These are phyloP conservation scores for Nyctibius grandis DNA, from an alignment of 2,797 vertebrate species.

Conservation along the genomic window DNA sequence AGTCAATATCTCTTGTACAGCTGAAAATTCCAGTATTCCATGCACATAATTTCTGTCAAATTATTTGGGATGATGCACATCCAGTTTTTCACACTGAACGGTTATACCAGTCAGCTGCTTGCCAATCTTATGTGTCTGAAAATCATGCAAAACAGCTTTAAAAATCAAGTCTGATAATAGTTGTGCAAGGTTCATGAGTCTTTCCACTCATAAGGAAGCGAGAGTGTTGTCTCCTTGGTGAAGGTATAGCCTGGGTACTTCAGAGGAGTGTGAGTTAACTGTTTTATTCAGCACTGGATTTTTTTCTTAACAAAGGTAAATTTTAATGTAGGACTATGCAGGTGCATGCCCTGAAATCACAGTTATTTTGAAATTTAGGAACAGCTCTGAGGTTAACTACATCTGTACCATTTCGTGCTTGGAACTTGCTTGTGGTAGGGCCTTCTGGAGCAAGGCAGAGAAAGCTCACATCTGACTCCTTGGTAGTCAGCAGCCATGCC, in stretches of 20 bases:
- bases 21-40: not conserved
- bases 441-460: not conserved
- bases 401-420: not conserved
- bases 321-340: not conserved
- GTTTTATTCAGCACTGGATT: not conserved
- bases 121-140: not conserved
- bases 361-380: not conserved
- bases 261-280: not conserved
- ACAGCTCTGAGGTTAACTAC: not conserved
- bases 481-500: not conserved
- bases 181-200: not conserved
- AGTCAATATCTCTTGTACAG: not conserved
- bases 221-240: not conserved
- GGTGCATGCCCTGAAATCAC: not conserved
- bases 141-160: not conserved
- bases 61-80: not conserved
- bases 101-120: not conserved
- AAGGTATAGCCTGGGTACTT: not conserved
- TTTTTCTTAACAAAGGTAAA: not conserved
- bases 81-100: not conserved
- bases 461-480: not conserved
- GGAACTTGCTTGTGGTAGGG: not conserved
- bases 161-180: not conserved
- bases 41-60: not conserved
- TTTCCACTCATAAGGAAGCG: not conserved